Evolutionary conservation across 2,888 invertebrate genomes (phyloP).

Genomic region (Papilio protenor): DNA sequence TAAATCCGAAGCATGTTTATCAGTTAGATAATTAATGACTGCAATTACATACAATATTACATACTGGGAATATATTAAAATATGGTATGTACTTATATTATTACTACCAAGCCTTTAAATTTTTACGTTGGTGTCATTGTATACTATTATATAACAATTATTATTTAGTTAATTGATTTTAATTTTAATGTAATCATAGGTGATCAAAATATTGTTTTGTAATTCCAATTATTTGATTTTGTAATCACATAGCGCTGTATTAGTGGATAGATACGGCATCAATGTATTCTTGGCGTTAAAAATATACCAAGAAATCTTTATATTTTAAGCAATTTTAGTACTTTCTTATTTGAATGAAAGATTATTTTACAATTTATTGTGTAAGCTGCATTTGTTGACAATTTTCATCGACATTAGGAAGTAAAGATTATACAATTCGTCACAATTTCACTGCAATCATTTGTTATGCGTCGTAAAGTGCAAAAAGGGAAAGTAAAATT

Average conservation of each 20-base stretch:
- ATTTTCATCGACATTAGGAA: background rate
- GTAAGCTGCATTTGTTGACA: constrained; percentile 1
- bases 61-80: background rate
- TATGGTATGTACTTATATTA: too few species aligned
- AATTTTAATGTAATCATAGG: background rate
- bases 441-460: constrained; percentile 36
- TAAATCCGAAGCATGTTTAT: constrained; percentile 11
- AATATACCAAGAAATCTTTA: too few species aligned
- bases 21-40: background rate
- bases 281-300: background rate
- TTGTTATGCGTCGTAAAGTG: constrained; percentile 15
- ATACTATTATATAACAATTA: background rate
- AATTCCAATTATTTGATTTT: background rate
- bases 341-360: background rate
- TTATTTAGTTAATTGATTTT: too few species aligned
- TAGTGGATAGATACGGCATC: background rate
- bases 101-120: background rate
- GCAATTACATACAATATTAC: background rate
- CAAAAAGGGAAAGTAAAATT: constrained; percentile 34
- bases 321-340: background rate
- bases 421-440: constrained; percentile 26
- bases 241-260: background rate
- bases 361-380: background rate
- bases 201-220: background rate
- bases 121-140: background rate